Base-by-base conservation (phyloP, 2,797 vertebrate species). In the Cephalopachus bancanus region DNA sequence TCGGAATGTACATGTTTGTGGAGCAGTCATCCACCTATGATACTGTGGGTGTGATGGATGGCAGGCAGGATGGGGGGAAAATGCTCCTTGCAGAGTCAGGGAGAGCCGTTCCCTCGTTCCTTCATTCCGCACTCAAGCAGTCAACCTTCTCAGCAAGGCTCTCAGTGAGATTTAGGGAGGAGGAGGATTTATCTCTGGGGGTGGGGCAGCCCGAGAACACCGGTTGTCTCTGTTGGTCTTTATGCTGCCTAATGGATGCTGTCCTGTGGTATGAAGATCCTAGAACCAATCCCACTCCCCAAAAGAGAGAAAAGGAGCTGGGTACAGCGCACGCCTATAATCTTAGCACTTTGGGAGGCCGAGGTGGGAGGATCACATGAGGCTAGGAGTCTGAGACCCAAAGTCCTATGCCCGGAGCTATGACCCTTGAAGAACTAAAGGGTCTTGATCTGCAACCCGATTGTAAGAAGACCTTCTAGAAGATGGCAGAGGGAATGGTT, bases 21-120 rank as follows among this genome's bases (percentile, higher is more conserved):
- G 79, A 89, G 80, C 85, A 60, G 95, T 93, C 94, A 86, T 94
- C 79, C 55, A 12, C 90, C 51, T 19, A 67, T 96, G 64, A 88
- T 49, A 24, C 55, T 16, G 0, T 16, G 26, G 30, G 1, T 0
- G 78, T 86, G 98, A 97, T 90, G 86, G 97, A 24, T 95, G 93
- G 92, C 2, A 2, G 0, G 0, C 5, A 53, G 7, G 87, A 49
- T 5, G 51, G 85, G 53, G 60, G 3, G 6, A 2, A 15, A 37
- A 62, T 44, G 60, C 76, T 44, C 37, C 83, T 57, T 17, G 69
- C 51, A 1, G 4, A 92, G 65, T 8, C 62, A 1, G 53, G 60
- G 69, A 22, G 15, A 60, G 72, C n/a, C 4, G 71, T 51, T 81
- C 76, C 30, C 78, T 57, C 1, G 81, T 37, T 67, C 83, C 92